Conservation (phyloP, 2,797 vertebrate species). For the Helarctos malayanus region DNA sequence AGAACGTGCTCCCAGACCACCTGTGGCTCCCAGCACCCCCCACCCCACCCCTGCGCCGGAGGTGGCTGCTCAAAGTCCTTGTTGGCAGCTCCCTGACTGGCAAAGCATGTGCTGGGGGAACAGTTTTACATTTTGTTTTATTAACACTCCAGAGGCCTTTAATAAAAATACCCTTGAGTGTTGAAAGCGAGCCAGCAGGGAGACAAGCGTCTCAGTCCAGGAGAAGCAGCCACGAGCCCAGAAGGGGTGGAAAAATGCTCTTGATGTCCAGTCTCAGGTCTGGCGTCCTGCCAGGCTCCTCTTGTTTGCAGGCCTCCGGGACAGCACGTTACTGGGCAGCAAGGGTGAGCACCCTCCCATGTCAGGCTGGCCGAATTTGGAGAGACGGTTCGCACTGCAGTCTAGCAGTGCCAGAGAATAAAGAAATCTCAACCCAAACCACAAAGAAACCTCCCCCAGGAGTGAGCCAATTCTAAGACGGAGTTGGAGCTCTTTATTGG, state of each 20-base stretch:
- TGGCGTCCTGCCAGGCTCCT: background rate
- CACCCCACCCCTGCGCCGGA: background rate
- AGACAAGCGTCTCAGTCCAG: background rate
- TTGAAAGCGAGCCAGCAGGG: background rate
- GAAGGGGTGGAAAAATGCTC: background rate
- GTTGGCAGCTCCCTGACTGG: background rate
- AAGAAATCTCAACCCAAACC: constrained; percentile 45
- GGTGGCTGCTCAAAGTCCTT: background rate
- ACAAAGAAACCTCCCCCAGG: background rate
- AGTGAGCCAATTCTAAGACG: background rate
- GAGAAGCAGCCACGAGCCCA: background rate
- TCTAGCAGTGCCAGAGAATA: background rate
- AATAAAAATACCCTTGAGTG: background rate
- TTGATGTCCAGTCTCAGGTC: rapidly evolving
- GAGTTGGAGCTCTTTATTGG: background rate
- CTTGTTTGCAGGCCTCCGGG: background rate
- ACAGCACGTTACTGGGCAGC: rapidly evolving
- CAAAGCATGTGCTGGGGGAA: background rate
- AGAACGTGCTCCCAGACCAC: background rate
- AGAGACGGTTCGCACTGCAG: background rate
- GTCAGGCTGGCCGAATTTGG: background rate
- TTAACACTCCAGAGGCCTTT: background rate
- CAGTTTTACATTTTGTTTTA: background rate
- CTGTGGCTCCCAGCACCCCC: background rate
- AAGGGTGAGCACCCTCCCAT: rapidly evolving